Evolutionary conservation across 1,140 invertebrate genomes (phyloP).

Genomic region (Cephus cinctus): DNA sequence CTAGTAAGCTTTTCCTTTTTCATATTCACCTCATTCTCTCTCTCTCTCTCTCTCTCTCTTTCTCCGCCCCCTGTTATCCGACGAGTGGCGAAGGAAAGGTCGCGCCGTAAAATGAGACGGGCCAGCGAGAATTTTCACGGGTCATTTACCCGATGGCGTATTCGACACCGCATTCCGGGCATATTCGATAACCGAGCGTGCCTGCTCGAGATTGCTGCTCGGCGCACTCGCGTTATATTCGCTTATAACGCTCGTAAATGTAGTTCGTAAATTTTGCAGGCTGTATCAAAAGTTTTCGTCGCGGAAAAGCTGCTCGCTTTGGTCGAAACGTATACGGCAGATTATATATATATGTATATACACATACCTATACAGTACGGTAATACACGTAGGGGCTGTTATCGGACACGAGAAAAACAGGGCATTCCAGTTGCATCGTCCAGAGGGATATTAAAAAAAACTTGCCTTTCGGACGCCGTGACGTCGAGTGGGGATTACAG

Average conservation of each 20-base stretch:
- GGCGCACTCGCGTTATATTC: constrained; percentile 11
- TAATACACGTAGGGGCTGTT: background rate
- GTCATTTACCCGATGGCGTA: constrained; percentile 45
- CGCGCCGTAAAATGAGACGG: constrained; percentile 28
- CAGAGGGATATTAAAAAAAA: no score
- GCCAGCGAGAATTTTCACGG: constrained; percentile 41
- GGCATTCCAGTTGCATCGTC: no score
- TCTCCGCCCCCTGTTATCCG: constrained; percentile 4
- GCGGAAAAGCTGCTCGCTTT: background rate
- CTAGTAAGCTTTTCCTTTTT: no score
- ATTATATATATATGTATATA: background rate
- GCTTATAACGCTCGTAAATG: background rate
- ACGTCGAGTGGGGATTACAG: no score
- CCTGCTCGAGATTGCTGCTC: constrained; percentile 16
- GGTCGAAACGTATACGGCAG: background rate
- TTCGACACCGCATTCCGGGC: constrained; percentile 32
- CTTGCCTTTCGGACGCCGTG: no score
- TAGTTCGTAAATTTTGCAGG: constrained; percentile 15
- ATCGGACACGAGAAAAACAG: no score
- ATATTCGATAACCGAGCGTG: constrained; percentile 37
- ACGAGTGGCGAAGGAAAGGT: constrained; percentile 15
- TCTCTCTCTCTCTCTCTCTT: constrained; percentile 14
- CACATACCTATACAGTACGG: background rate
- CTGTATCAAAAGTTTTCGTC: constrained; percentile 8
- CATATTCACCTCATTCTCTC: constrained; percentile 8